Base-by-base conservation (phyloP, 2,113 vertebrate species). In the Rhizomys pruinosus region DNA sequence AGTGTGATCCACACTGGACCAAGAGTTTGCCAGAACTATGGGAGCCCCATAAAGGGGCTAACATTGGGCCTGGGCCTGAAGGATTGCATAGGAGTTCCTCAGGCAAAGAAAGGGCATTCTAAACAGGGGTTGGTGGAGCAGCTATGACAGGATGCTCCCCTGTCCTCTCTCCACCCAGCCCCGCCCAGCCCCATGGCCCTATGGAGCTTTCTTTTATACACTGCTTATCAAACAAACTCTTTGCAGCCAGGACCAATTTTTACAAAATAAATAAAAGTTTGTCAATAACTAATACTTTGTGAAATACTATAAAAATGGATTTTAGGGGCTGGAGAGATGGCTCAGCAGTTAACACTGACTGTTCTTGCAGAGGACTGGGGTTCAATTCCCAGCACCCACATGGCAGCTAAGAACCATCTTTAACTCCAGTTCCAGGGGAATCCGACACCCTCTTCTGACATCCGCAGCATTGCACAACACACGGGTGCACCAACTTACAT, bases 261-360 rank as follows among this genome's bases (percentile, higher is more conserved):
- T 47, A 47, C 12, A 47, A 74, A 42, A 47, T 39, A 23, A 32
- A 72, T 8, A 44, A 34, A 13, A 78, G 34, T 79, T 55, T 61
- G 23, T 61, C n/a, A 80, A 29, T n/a, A n/a, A 63, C 27, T 47
- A 64, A 39, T 44, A 39, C 47, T 86, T 59, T 17, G 2, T 87
- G 77, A 94, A 95, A 87, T 47, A 47, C 25, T 76, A 4, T 78
- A 76, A n/a, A 74, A 84, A 90, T 59, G 17, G 86, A 78, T 47
- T 57, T 81, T 79, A 59, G 80, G 13, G 47, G 6, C 47, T 52
- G 47, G 47, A 11, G 47, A 7, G 47, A 11, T 52, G 47, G 47
- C 11, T 6, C 47, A 52, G n/a, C n/a, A n/a, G n/a, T n/a, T n/a
- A n/a, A n/a, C n/a, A n/a, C n/a, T n/a, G n/a, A n/a, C n/a, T n/a